These are phyloP conservation scores for Nebria salina DNA, from an alignment of 2,888 invertebrate genomes.

Conservation along the genomic window DNA sequence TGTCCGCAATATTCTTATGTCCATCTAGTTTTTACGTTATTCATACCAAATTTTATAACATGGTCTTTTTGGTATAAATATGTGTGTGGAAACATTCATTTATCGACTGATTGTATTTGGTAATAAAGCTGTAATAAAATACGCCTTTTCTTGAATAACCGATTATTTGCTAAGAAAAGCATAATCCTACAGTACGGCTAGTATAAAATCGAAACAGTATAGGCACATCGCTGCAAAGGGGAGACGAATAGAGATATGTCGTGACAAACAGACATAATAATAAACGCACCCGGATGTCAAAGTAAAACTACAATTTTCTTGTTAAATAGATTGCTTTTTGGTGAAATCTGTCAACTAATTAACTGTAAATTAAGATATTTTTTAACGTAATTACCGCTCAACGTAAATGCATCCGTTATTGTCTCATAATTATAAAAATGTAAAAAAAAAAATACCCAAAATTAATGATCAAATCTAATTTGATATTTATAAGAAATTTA, in stretches of 20 bases:
- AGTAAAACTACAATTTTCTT: slow-evolving; percentile 33
- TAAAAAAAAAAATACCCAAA: neutral
- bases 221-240: neutral
- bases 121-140: neutral
- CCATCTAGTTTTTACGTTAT: no score
- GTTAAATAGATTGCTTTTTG: slow-evolving; percentile 33
- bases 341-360: slow-evolving; percentile 14
- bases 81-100: neutral
- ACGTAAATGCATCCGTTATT: neutral
- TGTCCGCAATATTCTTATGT: no score
- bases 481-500: no score
- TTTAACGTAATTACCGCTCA: neutral
- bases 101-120: neutral
- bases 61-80: no score
- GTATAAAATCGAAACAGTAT: neutral
- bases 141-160: neutral
- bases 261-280: slow-evolving; percentile 37
- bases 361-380: slow-evolving; percentile 6
- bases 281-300: slow-evolving; percentile 30
- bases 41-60: no score
- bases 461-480: no score
- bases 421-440: neutral
- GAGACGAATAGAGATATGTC: slow-evolving; percentile 19
- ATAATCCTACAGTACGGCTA: neutral
- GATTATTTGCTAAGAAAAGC: neutral